Conservation (phyloP, 2,113 vertebrate species). For the Ibidorhyncha struthersii region DNA sequence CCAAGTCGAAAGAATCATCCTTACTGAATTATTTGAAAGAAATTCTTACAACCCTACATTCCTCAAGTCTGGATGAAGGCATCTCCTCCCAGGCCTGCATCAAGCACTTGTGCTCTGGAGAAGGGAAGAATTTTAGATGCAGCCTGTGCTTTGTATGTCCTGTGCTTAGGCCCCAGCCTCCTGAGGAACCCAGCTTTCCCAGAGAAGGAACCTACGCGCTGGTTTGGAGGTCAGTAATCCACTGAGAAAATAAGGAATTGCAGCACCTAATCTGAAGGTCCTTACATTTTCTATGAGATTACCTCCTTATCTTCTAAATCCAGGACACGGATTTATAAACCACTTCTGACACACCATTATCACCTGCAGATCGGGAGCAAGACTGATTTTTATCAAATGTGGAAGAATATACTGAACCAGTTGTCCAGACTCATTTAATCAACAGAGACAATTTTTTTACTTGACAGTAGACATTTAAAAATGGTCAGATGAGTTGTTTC, state of each 20-base stretch:
- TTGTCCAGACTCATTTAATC: not conserved
- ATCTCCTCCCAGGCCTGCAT: not conserved
- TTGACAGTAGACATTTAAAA: not conserved
- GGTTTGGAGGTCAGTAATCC: not conserved
- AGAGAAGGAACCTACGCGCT: not conserved
- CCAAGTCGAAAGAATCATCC: not conserved
- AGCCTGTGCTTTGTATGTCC: not conserved
- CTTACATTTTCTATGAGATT: not conserved
- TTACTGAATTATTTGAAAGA: not conserved
- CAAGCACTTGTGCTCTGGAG: not conserved
- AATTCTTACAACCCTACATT: not conserved
- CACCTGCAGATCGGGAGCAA: not conserved
- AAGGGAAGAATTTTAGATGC: not conserved
- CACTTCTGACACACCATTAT: not conserved
- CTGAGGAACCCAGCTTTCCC: not conserved
- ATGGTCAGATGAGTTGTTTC: not conserved
- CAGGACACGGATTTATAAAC: not conserved
- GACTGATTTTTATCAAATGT: not conserved
- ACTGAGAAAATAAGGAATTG: not conserved
- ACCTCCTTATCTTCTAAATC: not conserved
- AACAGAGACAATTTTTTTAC: not conserved
- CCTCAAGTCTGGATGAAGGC: not conserved
- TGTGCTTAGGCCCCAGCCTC: not conserved
- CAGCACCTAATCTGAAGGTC: not conserved
- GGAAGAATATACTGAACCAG: not conserved